Base-by-base conservation (phyloP, 1,140 invertebrate genomes). In the Campodea augens region DNA sequence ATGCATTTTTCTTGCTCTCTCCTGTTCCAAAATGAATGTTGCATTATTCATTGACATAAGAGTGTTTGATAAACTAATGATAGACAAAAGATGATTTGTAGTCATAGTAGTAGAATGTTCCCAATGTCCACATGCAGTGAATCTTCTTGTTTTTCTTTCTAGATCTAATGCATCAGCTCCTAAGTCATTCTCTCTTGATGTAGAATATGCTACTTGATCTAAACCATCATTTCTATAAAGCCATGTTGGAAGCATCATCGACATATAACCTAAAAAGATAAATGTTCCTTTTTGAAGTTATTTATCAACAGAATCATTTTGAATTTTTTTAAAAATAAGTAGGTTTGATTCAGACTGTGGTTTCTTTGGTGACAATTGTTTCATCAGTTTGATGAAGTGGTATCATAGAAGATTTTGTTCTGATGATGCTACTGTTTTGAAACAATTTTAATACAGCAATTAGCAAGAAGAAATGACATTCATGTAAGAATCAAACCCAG, bases 11-110 rank as follows among this genome's bases (percentile, higher is more conserved):
- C 81, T 68, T 54, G 74, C 76, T 19, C 81, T 67, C 59, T 87
- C 83, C 61, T 82, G 81, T 54, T 86, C 81, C 0, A 81, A 77
- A 46, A 86, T 71, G 59, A 97, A 96, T 18, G 86, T 88, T 22
- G 90, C 87, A 56, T 88, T 89, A 57, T 84, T 91, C 87, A 98
- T 95, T 0, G 89, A 92, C 88, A 97, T 97, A 18, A 98, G 68
- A 0, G 95, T 98, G 62, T 98, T 96, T 7, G 91, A 84, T 22
- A 97, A 67, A 15, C 92, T 81, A 24, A 98, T 87, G 36, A 98
- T 78, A 25, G 90, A 81, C 41, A 98, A 65, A 23, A 98, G 72
- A 64, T 98, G 95, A 61, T 93, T 92, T 3, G 89, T 96, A 0
- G 90, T 97, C 13, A 98, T 61, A 0, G 88, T 89, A 5, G 83